Conservation (phyloP, 2,888 invertebrate species). For the Drosophila melanocephala region DNA sequence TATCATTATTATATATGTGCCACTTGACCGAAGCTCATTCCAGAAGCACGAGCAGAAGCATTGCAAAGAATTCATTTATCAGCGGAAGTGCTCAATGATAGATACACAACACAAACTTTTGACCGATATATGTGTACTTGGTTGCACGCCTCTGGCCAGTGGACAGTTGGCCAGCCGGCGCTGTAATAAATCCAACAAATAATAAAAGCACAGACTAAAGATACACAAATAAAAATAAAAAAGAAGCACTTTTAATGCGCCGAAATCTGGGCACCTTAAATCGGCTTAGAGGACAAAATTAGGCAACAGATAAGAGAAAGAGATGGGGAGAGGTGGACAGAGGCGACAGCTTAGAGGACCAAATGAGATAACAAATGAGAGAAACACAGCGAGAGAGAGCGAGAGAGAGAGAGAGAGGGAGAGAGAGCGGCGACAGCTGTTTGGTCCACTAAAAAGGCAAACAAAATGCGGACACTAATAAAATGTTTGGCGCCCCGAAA, state of each 20-base stretch:
- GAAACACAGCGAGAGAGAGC: not conserved
- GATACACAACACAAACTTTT: conserved; percentile 60
- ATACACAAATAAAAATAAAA: not conserved
- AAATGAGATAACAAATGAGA: not conserved
- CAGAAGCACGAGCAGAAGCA: conserved; percentile 6
- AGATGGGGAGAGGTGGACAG: not conserved
- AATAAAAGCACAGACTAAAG: conserved; percentile 32
- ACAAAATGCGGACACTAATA: conserved; percentile 71
- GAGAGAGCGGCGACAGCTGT: conserved; percentile 59
- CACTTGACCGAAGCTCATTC: conserved; percentile 57
- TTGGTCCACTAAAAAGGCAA: conserved; percentile 64
- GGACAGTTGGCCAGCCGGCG: conserved; percentile 30
- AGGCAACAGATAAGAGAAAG: conserved; percentile 59
- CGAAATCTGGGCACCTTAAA: conserved; percentile 76
- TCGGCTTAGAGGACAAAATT: conserved; percentile 71
- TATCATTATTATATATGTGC: conserved; percentile 49
- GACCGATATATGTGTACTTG: conserved; percentile 60
- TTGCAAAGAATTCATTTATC: conserved; percentile 70
- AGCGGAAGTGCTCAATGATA: conserved; percentile 73
- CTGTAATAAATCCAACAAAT: conserved; percentile 57
- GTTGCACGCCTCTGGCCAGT: not conserved
- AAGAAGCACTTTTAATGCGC: conserved; percentile 54
- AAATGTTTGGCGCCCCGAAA: conserved; percentile 45
- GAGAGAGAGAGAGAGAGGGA: not conserved
- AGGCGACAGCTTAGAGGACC: conserved; percentile 53